Evolutionary conservation across 1,140 invertebrate species (phyloP), one percentile per base, ranked within the genome.

Genomic region (Zaprionus vittiger): DNA sequence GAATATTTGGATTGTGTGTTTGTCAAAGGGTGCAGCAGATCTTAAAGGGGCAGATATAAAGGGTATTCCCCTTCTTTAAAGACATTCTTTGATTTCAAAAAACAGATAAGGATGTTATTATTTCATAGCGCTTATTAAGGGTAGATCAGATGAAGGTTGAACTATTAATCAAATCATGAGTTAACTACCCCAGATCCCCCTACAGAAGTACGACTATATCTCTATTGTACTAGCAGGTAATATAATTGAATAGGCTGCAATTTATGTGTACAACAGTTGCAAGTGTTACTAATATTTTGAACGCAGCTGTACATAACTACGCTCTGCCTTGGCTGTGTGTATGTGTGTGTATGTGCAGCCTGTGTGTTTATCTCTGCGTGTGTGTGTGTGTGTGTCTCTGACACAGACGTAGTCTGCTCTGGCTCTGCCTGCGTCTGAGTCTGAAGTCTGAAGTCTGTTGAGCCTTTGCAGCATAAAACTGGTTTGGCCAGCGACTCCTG

Each of bases 401-500:
- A n/a, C 38, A n/a, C 38, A 38, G 37, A 38, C 37, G 37, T 14
- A 38, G 37, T 38, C 17, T 64, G 49, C 70, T 66, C 49, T 79
- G 71, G 81, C 73, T 70, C 73, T 70, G 64, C 70, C 76, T 68
- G 41, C 9, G 41, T 64, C 55, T 59, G 31, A 34, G 71, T 55
- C 59, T 82, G 80, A 26, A 4, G 24, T 26, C 24, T 26, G 24
- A 26, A 41, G 41, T 44, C 69, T 56, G n/a, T 64, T 62, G 73
- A 85, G 81, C 79, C 84, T 75, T 75, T 91, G 75, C 82, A 77
- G 49, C 68, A 63, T 56, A 71, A 85, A 87, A 85, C 86, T 66
- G 86, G 86, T 85, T 89, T 90, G 54, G 44, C 60, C 65, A 91
- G 81, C 54, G 49, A 55, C 65, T 57, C 77, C 68, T 76, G 68